Percentiles rank a stretch among this genome's conserved stretches.
Evolutionary conservation across 2,888 invertebrate species (phyloP).

Genomic region (Drosophila pseudotalamancana): DNA sequence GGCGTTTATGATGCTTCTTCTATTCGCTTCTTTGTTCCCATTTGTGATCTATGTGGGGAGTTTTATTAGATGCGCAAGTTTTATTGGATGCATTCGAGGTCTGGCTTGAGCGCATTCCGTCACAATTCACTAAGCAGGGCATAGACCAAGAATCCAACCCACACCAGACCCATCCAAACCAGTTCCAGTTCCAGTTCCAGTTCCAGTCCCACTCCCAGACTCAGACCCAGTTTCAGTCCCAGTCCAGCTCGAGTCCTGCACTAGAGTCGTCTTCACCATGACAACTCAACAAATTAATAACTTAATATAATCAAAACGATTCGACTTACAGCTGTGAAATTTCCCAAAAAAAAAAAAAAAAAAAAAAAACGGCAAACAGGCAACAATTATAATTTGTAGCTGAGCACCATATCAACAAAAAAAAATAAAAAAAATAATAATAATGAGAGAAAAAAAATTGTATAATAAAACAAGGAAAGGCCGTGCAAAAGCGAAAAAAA

Average conservation of each 20-base stretch:
- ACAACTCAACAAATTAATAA: slow-evolving; percentile 79
- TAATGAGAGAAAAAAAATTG: slow-evolving; percentile 18
- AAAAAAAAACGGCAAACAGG: slow-evolving; percentile 57
- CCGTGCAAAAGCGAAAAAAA: slow-evolving; percentile 32
- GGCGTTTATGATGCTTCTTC: slow-evolving; percentile 14
- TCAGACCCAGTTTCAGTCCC: slow-evolving; percentile 13
- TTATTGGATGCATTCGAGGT: not conserved
- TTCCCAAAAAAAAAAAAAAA: slow-evolving; percentile 69
- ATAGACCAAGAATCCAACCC: not conserved
- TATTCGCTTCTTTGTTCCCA: not conserved
- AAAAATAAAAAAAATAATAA: slow-evolving; percentile 6
- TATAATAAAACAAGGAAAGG: slow-evolving; percentile 47
- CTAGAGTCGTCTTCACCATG: slow-evolving; percentile 59
- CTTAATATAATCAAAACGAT: slow-evolving; percentile 77
- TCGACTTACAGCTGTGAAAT: slow-evolving; percentile 72
- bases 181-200: slow-evolving; percentile 11
- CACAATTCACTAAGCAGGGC: slow-evolving; percentile 55
- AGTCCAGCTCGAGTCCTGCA: slow-evolving; percentile 5
- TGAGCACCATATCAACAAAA: slow-evolving; percentile 44
- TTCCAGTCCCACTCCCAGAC: not conserved
- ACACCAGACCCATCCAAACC: slow-evolving; percentile 1
- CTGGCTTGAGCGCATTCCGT: slow-evolving; percentile 20
- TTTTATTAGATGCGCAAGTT: too few relatives aligned
- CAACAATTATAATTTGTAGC: slow-evolving; percentile 75
- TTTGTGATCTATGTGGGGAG: slow-evolving; percentile 3